phyloP scores from a whole-genome alignment of 1,140 invertebrate species.

The Ooceraea biroi region DNA sequence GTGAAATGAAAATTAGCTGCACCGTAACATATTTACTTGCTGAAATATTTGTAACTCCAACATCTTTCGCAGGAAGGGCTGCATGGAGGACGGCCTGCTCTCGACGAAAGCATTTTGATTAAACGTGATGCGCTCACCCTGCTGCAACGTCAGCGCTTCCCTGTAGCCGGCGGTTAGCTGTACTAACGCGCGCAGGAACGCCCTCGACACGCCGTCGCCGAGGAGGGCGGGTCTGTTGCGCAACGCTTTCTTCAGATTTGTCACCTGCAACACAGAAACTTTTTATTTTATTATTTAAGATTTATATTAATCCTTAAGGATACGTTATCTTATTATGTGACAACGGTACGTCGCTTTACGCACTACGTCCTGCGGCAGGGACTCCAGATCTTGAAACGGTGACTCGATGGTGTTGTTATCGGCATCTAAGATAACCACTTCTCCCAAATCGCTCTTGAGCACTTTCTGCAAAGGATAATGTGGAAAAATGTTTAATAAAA shows the following conservation, averaged over 20 bases:
- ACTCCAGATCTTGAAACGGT: slow-evolving; percentile 95
- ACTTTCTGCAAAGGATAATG: slow-evolving; percentile 87
- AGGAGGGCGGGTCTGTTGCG: slow-evolving; percentile 90
- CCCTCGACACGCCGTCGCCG: slow-evolving; percentile 95
- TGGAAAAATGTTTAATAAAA: background rate
- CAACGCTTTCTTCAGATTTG: slow-evolving; percentile 90
- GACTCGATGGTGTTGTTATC: slow-evolving; percentile 94
- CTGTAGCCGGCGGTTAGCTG: slow-evolving; percentile 97
- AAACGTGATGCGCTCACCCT: slow-evolving; percentile 94
- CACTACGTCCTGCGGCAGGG: slow-evolving; percentile 93
- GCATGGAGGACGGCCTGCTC: slow-evolving; percentile 92
- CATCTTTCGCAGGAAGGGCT: slow-evolving; percentile 96
- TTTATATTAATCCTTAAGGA: slow-evolving; percentile 55
- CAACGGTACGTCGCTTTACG: slow-evolving; percentile 80
- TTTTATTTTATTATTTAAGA: slow-evolving; percentile 74
- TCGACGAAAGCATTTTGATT: slow-evolving; percentile 94
- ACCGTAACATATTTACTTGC: slow-evolving; percentile 88
- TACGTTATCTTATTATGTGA: slow-evolving; percentile 46
- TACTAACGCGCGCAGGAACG: slow-evolving; percentile 95
- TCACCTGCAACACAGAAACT: slow-evolving; percentile 86
- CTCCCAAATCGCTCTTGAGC: slow-evolving; percentile 92
- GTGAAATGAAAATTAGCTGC: background rate
- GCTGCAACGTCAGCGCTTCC: slow-evolving; percentile 94
- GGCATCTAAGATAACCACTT: slow-evolving; percentile 96
- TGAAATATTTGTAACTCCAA: slow-evolving; percentile 97